Conservation (phyloP, 2,113 vertebrate species). For the Oreochromis tanganicae region DNA sequence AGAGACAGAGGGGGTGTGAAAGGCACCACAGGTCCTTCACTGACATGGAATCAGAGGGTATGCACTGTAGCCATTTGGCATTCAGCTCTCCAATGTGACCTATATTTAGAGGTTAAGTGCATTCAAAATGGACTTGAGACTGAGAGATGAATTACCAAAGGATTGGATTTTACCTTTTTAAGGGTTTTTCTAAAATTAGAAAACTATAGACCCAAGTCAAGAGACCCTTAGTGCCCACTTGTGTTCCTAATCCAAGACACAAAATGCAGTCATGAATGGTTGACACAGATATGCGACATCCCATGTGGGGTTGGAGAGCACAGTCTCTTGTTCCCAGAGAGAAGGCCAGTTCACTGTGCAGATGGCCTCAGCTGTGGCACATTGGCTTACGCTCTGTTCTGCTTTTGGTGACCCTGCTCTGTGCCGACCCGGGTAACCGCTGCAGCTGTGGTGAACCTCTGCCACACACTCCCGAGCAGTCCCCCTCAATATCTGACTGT, state of each 20-base stretch:
- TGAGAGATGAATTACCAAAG: neutral
- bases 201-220: neutral
- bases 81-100: neutral
- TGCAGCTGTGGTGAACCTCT: constrained; percentile 52
- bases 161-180: neutral
- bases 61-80: neutral
- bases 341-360: constrained; percentile 5
- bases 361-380: constrained; percentile 52
- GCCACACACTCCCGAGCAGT: neutral
- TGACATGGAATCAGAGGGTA: neutral
- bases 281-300: neutral
- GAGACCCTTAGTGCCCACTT: neutral
- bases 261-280: constrained; percentile 4
- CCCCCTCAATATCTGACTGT: neutral
- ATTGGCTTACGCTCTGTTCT: constrained; percentile 8
- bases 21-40: neutral
- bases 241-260: neutral
- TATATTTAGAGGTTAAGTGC: neutral
- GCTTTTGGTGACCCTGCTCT: constrained; percentile 46
- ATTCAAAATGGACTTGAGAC: neutral
- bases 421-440: constrained; percentile 3
- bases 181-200: neutral
- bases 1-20: neutral
- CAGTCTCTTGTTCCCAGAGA: neutral
- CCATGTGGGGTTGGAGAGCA: neutral